Base-by-base conservation (phyloP, 1,140 invertebrate genomes). In the Brachionus paranguensis region DNA sequence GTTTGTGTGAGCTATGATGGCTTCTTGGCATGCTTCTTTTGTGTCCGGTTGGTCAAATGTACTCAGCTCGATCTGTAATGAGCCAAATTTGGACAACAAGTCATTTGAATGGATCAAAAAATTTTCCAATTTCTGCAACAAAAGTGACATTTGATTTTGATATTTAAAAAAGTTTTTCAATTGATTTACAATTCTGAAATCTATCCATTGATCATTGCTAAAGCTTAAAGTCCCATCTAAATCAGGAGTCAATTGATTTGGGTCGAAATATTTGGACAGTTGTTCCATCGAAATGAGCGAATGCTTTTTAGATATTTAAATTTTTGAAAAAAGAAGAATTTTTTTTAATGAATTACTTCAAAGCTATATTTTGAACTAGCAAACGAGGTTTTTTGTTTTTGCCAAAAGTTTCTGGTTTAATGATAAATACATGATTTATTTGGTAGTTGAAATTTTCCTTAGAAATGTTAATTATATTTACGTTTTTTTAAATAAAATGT, bases 351-450 rank as follows among this genome's bases (percentile, higher is more conserved):
- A 17, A 17, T 72, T 72, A 72, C 68, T 50, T 97, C 96, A 92
- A 98, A 98, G 91, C 96, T 97, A 91, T 98, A 98, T 91, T 99
- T 99, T 88, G 96, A 94, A 91, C 94, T 96, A 86, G 94, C 95
- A 87, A 98, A 92, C 78, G 95, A 96, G 86, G 96, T 97, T 87
- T 96, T 93, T 90, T 98, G 96, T 90, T 98, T 98, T 90, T 99
- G 96, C 96, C 96, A 98, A 91, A 99, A 98, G 89, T 97, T 98
- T 99, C 97, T 86, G 96, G 96, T 90, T 98, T 98, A 85, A 99
- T 96, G 88, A 99, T 96, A 87, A 95, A 95, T 85, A 95, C 95
- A 88, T 93, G 93, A 88, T 96, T 27, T 41, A 84, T 78, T 74
- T 65, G 45, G 53, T 83, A 83, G 12, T 68, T 53, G 50, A 72